Evolutionary conservation across 2,797 vertebrate species (phyloP).

Genomic region (Coranthus polyacanthus): DNA sequence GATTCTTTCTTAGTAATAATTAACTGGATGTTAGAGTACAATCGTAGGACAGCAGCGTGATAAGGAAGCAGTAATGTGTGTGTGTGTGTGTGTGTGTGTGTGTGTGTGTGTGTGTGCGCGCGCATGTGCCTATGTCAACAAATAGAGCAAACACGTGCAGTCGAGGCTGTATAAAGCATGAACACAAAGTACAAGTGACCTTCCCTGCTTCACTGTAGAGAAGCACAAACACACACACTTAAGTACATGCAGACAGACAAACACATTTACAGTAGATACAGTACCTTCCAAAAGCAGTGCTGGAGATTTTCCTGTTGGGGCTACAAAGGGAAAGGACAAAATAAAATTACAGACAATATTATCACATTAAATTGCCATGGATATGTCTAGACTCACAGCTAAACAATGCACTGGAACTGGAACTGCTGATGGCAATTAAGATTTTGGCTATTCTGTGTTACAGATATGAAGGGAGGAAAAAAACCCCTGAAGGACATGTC

Average conservation of each 20-base stretch:
- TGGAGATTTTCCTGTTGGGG: slow-evolving; percentile 96
- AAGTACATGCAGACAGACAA: slow-evolving; percentile 33
- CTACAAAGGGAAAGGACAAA: slow-evolving; percentile 74
- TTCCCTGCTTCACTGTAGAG: not conserved
- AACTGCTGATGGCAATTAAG: slow-evolving; percentile 34
- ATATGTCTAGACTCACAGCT: slow-evolving; percentile 21
- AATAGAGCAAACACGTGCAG: slow-evolving; percentile 27
- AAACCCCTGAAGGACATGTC: slow-evolving; percentile 45
- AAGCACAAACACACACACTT: slow-evolving; percentile 12
- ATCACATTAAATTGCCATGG: not conserved
- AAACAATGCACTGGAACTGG: slow-evolving; percentile 4
- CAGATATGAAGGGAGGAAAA: slow-evolving; percentile 32
- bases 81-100: slow-evolving; percentile 1
- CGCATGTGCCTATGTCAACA: slow-evolving; percentile 33
- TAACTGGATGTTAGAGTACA: slow-evolving; percentile 42
- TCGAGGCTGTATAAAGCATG: slow-evolving; percentile 10
- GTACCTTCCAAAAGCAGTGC: slow-evolving; percentile 97
- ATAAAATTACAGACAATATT: slow-evolving; percentile 28
- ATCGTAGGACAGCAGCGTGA: slow-evolving; percentile 19
- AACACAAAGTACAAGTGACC: slow-evolving; percentile 40
- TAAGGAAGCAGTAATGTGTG: slow-evolving; percentile 44
- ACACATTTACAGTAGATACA: slow-evolving; percentile 6
- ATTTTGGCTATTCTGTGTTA: slow-evolving; percentile 21
- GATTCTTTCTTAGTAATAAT: slow-evolving; percentile 55
- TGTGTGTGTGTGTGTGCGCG: not conserved